A percentile compares a stretch with the other conserved stretches of the same genome.
Evolutionary conservation across 2,888 invertebrate species (phyloP).

Genomic region (Drosophila aldrichi): DNA sequence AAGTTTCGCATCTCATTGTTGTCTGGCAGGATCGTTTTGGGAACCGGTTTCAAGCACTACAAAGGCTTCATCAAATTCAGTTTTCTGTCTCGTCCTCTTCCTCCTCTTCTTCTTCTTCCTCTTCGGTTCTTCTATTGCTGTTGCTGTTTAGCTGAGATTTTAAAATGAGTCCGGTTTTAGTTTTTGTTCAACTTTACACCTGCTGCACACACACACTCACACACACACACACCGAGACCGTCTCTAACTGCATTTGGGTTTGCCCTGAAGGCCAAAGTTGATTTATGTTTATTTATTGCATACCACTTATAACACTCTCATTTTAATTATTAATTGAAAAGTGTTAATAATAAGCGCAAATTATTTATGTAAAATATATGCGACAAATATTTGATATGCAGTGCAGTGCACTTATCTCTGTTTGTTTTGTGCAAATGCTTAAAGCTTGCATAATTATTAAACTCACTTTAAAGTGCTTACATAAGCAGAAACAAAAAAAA

Average conservation of each 20-base stretch:
- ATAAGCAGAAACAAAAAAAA: background rate
- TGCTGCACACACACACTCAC: slow-evolving; percentile 12
- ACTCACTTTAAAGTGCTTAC: background rate
- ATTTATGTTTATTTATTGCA: background rate
- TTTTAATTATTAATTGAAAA: background rate
- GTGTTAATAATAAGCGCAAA: background rate
- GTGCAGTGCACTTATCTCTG: background rate
- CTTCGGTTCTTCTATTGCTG: background rate
- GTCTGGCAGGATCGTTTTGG: slow-evolving; percentile 32
- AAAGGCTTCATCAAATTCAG: slow-evolving; percentile 33
- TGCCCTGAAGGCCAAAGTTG: background rate
- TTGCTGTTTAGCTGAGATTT: slow-evolving; percentile 3
- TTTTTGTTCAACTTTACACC: slow-evolving; percentile 37
- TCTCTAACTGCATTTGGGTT: background rate
- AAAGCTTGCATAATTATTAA: background rate
- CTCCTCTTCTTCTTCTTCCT: background rate
- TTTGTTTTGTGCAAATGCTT: background rate
- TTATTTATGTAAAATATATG: slow-evolving; percentile 12
- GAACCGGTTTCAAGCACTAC: slow-evolving; percentile 36
- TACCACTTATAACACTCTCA: background rate
- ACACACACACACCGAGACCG: background rate
- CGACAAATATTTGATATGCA: background rate
- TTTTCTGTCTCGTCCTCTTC: background rate
- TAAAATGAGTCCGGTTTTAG: slow-evolving; percentile 4
- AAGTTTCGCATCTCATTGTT: slow-evolving; percentile 22